phyloP scores from a whole-genome alignment of 2,888 invertebrate species.

The Schizotus pectinicornis region DNA sequence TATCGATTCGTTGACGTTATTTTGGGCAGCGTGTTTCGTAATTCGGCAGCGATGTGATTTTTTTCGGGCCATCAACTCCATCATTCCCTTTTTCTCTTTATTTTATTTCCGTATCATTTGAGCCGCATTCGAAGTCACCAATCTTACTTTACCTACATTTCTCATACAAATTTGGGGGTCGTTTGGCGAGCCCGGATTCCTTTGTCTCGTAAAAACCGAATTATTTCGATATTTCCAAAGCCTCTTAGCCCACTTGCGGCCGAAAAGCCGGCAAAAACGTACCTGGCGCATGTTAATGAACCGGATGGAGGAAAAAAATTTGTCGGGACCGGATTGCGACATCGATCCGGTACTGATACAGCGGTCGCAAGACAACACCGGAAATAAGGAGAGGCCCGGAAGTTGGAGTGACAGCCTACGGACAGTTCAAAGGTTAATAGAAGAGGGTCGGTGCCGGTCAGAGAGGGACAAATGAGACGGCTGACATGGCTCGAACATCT shows the following conservation, averaged over 20 bases:
- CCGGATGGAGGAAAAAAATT: background rate
- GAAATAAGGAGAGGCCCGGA: constrained; percentile 33
- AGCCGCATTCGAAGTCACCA: constrained; percentile 46
- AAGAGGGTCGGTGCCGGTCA: constrained; percentile 47
- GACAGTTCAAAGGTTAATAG: constrained; percentile 50
- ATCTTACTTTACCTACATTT: constrained; percentile 44
- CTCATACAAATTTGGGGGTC: constrained; percentile 36
- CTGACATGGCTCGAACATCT: constrained; percentile 41
- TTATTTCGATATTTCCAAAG: constrained; percentile 33
- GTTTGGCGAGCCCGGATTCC: constrained; percentile 27
- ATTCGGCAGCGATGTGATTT: constrained; percentile 44
- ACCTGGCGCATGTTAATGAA: background rate
- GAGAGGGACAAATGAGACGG: constrained; percentile 48
- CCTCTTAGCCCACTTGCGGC: constrained; percentile 25
- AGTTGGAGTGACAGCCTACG: constrained; percentile 31
- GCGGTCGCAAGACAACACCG: constrained; percentile 22
- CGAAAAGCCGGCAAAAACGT: background rate
- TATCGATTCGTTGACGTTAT: constrained; percentile 22
- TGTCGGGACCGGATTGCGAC: constrained; percentile 24
- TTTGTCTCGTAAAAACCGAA: constrained; percentile 33
- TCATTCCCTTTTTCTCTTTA: constrained; percentile 43
- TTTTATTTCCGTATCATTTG: constrained; percentile 51
- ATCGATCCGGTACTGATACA: constrained; percentile 23
- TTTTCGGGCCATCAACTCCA: constrained; percentile 45
- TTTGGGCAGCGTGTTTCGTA: constrained; percentile 31